Conservation (phyloP, 2,113 vertebrate species). For the Diadophis punctatus region DNA sequence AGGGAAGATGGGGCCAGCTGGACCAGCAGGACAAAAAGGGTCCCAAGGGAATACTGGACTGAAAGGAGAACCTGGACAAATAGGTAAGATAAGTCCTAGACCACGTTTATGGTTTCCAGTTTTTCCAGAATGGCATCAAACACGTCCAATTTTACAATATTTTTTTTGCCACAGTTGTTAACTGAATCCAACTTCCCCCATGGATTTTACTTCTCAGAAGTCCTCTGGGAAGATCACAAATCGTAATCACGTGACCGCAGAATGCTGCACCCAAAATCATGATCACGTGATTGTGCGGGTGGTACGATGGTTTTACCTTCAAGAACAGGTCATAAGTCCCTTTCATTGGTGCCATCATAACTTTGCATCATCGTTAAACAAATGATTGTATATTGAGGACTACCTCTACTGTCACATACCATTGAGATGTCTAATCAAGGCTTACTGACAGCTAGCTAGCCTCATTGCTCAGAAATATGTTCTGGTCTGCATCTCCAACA, state of each 20-base stretch:
- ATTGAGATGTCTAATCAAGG: background rate
- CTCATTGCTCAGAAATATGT: too few relatives aligned
- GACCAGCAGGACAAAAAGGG: background rate
- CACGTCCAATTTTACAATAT: background rate
- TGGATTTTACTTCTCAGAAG: too few relatives aligned
- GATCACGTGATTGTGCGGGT: too few relatives aligned
- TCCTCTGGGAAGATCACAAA: too few relatives aligned
- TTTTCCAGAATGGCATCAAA: background rate
- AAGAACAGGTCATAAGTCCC: too few relatives aligned
- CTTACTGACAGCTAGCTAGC: background rate
- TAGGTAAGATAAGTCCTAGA: background rate
- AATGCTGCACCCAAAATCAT: too few relatives aligned
- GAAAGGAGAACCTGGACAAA: conserved; percentile 16
- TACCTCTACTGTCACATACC: background rate
- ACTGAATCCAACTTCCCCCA: too few relatives aligned
- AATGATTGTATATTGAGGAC: too few relatives aligned
- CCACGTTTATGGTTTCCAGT: background rate
- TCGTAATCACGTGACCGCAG: too few relatives aligned
- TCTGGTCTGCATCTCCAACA: background rate
- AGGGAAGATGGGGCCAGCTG: conserved; percentile 7
- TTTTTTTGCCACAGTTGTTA: too few relatives aligned
- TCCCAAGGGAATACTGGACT: background rate
- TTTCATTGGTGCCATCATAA: background rate
- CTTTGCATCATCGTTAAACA: too few relatives aligned
- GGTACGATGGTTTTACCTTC: too few relatives aligned